Conservation (phyloP, 1,140 invertebrate species). For the Neodiprion virginianus region DNA sequence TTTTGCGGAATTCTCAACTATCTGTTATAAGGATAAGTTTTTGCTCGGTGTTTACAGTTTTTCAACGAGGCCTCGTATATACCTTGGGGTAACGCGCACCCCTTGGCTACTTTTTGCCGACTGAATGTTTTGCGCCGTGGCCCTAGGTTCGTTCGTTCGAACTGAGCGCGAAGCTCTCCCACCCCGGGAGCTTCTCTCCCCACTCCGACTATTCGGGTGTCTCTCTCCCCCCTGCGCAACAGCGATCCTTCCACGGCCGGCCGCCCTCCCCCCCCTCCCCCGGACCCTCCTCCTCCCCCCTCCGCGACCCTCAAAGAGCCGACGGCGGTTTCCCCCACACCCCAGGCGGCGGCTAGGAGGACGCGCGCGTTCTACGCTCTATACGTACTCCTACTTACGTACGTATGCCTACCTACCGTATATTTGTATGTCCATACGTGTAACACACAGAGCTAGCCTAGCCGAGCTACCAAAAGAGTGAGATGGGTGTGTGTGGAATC, state of each 20-base stretch:
- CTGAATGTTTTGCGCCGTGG: slow-evolving; percentile 61
- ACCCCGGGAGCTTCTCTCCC: not conserved
- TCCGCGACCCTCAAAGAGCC: slow-evolving; percentile 16
- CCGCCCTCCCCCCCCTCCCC: slow-evolving; percentile 33
- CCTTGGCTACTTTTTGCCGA: slow-evolving; percentile 64
- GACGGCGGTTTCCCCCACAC: slow-evolving; percentile 16
- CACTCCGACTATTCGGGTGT: no score
- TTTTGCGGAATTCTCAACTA: no score
- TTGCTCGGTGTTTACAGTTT: slow-evolving; percentile 13
- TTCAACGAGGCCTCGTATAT: not conserved
- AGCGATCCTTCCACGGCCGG: slow-evolving; percentile 30
- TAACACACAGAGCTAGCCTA: no score
- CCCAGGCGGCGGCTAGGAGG: slow-evolving; percentile 12
- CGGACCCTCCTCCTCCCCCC: slow-evolving; percentile 29
- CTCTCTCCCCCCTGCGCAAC: slow-evolving; percentile 6
- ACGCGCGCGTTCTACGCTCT: slow-evolving; percentile 8
- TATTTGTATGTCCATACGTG: no score
- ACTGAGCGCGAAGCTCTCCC: not conserved
- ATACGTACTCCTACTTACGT: not conserved
- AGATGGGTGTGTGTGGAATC: not conserved
- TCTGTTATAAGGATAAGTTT: not conserved
- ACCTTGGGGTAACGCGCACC: slow-evolving; percentile 55
- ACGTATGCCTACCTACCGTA: not conserved
- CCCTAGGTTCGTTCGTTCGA: slow-evolving; percentile 29
- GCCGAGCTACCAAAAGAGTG: not conserved